Conservation (phyloP, 2,113 vertebrate species). For the Larimichthys crocea region DNA sequence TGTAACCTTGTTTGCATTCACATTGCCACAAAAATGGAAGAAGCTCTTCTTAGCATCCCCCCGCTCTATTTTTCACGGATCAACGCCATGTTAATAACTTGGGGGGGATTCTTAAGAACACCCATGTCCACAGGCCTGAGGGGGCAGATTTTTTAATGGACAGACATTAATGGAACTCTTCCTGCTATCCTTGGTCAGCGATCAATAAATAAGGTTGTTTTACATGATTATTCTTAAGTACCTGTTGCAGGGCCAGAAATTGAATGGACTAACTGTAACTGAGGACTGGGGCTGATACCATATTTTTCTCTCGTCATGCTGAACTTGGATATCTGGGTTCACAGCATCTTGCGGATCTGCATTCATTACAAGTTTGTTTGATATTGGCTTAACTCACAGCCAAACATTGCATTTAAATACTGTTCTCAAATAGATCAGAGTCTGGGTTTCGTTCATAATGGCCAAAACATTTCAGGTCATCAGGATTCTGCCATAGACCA, state of each 20-base stretch:
- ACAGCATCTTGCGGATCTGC: conserved; percentile 37
- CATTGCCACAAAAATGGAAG: conserved; percentile 77
- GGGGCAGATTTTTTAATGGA: conserved; percentile 41
- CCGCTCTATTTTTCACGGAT: conserved; percentile 77
- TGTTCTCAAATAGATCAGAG: conserved; percentile 48
- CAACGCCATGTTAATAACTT: conserved; percentile 71
- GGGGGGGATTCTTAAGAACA: conserved; percentile 41
- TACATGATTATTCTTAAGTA: background rate
- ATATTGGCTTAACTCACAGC: conserved; percentile 61
- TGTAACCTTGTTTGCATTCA: conserved; percentile 81
- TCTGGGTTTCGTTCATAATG: conserved; percentile 56
- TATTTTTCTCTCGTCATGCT: background rate
- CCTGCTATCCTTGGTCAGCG: background rate
- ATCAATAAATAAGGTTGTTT: background rate
- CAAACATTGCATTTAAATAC: conserved; percentile 65
- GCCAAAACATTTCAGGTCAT: conserved; percentile 68
- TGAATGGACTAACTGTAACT: conserved; percentile 1
- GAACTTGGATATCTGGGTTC: conserved; percentile 8
- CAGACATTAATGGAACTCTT: conserved; percentile 28
- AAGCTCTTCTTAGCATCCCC: conserved; percentile 73
- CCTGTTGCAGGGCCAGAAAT: conserved; percentile 20
- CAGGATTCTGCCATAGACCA: conserved; percentile 53
- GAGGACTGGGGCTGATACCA: background rate
- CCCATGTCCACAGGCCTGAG: conserved; percentile 48
- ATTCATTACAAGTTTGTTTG: conserved; percentile 71